Base-by-base conservation (phyloP, 2,113 vertebrate genomes). In the Spheniscus mendiculus region DNA sequence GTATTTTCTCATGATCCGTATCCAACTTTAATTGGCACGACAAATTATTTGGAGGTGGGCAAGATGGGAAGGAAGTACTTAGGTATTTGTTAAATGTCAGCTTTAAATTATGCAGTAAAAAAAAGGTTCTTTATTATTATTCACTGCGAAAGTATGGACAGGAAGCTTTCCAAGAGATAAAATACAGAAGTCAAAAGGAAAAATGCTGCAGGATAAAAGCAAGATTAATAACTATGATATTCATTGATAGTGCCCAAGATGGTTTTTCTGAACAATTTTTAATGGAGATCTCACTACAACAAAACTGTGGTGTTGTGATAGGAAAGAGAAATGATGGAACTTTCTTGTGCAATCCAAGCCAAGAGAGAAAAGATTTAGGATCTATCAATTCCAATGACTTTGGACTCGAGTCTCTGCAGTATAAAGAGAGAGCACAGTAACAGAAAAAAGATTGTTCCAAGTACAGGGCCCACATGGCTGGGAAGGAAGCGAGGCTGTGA, bases 401-500 rank as follows among this genome's bases (percentile, higher is more conserved):
- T 49, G 62, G 47, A 67, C 63, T n/a, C 0, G 1, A 77, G 27
- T 66, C 19, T 90, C 27, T 91, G 32, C 55, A 78, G 15, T 40
- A 61, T 7, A 34, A 63, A 52, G n/a, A 42, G 15, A 26, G 1
- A 55, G 30, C 40, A 77, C 32, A 38, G 16, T 22, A 79, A 49
- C 12, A 90, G 44, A 70, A 87, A 70, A 26, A 56, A 74, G 26
- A 87, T 6, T 2, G 1, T 12, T 52, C 38, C 38, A 63, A 45
- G 27, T 6, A 62, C 3, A 16, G 56, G 20, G 29, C 38, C 38
- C 55, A 52, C 2, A 0, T 53, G 53, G 16, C 47, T 1, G 1
- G 14, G 40, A 83, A 85, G 42, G 45, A 87, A 67, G 49, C 2
- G 0, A 77, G 16, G 26, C 49, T 61, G 26, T 26, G n/a, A 88